Conservation (phyloP, 2,797 vertebrate genomes). For the Nasua narica region DNA sequence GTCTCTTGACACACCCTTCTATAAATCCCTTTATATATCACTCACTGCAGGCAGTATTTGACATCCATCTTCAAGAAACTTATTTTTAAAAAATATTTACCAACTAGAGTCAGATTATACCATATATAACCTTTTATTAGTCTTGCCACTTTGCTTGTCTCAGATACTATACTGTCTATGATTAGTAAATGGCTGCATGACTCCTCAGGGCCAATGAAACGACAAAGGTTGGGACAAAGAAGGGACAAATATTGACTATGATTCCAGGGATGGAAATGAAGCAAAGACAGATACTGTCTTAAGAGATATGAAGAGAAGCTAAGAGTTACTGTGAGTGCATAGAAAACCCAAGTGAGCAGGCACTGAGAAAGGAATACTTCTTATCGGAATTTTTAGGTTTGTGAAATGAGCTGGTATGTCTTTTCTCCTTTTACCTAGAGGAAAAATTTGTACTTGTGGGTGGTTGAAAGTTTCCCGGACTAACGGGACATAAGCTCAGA, state of each 20-base stretch:
- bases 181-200: neutral
- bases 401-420: neutral
- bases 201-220: neutral
- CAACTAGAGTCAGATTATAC: neutral
- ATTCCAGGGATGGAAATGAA: neutral
- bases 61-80: neutral
- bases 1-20: neutral
- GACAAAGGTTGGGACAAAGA: neutral
- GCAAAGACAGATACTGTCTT: neutral
- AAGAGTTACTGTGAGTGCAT: neutral
- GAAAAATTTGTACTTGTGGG: neutral
- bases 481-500: neutral
- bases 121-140: neutral
- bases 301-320: neutral
- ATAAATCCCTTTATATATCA: neutral
- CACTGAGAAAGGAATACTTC: neutral
- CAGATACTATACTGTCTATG: neutral
- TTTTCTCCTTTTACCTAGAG: neutral
- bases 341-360: neutral
- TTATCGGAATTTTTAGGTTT: neutral
- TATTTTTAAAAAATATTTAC: neutral
- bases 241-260: neutral
- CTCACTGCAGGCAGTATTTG: constrained; percentile 14
- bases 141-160: neutral
- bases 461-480: neutral